A percentile compares a stretch with the other conserved stretches of the same genome.
These are phyloP conservation scores for Apamea anceps DNA, from an alignment of 2,888 invertebrate species.

Conservation along the genomic window DNA sequence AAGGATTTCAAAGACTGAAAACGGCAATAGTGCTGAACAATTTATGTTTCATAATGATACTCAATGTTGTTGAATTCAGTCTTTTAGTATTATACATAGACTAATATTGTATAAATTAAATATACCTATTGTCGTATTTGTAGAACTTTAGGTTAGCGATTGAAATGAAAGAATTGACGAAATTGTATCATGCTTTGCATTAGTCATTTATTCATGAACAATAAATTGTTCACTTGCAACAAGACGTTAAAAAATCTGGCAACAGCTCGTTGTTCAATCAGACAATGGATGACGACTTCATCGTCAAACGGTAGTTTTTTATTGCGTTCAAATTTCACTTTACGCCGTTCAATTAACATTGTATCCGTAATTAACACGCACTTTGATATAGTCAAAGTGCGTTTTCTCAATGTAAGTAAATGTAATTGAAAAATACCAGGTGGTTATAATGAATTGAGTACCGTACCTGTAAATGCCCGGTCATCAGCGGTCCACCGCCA, in stretches of 20 bases:
- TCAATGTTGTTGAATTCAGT: not conserved
- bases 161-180: not conserved
- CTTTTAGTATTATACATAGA: not conserved
- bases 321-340: not conserved
- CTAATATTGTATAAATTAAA: no score
- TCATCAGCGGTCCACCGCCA: slow-evolving; percentile 69
- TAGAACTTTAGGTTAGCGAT: no score
- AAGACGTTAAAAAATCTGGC: no score
- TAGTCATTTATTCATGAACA: no score
- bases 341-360: not conserved
- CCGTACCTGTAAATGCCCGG: slow-evolving; percentile 72
- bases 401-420: not conserved
- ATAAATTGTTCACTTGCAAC: not conserved
- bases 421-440: not conserved
- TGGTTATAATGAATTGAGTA: slow-evolving; percentile 37
- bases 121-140: not conserved
- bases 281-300: slow-evolving; percentile 1
- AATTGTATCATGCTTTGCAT: not conserved
- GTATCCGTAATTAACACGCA: not conserved
- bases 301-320: not conserved
- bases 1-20: not conserved
- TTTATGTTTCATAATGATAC: no score
- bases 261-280: not conserved
- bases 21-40: not conserved
- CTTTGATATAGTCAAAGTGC: no score